Evolutionary conservation across 2,888 invertebrate genomes (phyloP).

Genomic region (Agrotis clavis): DNA sequence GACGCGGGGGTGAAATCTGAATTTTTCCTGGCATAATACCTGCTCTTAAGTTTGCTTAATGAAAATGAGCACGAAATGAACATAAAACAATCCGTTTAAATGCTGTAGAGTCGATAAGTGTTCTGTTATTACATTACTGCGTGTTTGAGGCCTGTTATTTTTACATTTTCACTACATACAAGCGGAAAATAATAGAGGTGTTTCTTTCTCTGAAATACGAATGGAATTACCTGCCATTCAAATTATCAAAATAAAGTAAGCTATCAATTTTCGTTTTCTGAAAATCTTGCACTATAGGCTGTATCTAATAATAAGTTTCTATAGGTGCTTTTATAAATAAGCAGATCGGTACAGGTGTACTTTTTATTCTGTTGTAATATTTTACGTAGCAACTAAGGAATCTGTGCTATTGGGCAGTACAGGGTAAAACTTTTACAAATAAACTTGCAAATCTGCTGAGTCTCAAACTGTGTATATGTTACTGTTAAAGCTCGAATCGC

Average conservation of each 20-base stretch:
- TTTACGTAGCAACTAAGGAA: too few species aligned
- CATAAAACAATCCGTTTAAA: constrained; percentile 27
- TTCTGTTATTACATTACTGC: constrained; percentile 44
- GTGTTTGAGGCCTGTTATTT: constrained; percentile 49
- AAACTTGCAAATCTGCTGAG: too few species aligned
- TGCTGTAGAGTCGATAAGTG: constrained; percentile 27
- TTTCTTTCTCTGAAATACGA: background rate
- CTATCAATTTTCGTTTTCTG: background rate
- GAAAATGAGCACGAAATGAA: constrained; percentile 50
- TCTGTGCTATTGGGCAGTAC: too few species aligned
- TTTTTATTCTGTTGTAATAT: too few species aligned
- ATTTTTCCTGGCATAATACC: too few species aligned
- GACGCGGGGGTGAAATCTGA: too few species aligned
- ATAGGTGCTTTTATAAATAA: too few species aligned
- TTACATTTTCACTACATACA: constrained; percentile 5
- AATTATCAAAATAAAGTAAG: background rate
- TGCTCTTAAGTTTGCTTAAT: constrained; percentile 31
- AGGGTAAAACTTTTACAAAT: too few species aligned
- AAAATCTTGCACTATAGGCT: background rate
- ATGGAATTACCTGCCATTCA: background rate
- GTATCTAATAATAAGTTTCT: too few species aligned
- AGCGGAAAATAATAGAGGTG: constrained; percentile 20
- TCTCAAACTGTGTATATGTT: too few species aligned
- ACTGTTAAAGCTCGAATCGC: too few species aligned
- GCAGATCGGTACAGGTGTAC: too few species aligned